Conservation (phyloP, 1,140 invertebrate genomes). For the Piezodorus guildinii region DNA sequence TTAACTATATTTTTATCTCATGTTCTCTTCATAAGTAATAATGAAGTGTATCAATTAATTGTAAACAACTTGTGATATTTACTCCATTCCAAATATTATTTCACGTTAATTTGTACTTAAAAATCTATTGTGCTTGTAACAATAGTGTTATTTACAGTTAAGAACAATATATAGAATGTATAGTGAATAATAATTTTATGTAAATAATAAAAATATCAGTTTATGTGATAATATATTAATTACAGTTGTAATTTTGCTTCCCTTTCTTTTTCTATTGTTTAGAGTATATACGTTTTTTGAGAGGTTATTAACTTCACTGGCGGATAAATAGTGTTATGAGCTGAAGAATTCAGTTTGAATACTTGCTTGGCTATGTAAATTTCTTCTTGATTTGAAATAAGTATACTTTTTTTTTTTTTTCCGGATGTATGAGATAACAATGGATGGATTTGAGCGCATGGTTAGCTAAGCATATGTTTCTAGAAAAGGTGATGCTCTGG, state of each 20-base stretch:
- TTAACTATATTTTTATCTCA: background rate
- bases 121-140: background rate
- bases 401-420: no score
- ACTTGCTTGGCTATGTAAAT: no score
- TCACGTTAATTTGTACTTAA: conserved; percentile 1
- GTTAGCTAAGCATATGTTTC: no score
- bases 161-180: background rate
- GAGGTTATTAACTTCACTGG: no score
- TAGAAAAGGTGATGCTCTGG: no score
- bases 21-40: background rate
- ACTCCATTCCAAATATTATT: conserved; percentile 15
- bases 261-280: no score
- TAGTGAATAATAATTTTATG: conserved; percentile 1
- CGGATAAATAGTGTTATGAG: no score
- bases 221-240: conserved; percentile 9
- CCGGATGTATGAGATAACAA: no score
- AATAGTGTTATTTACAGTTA: background rate
- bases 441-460: no score
- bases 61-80: conserved; percentile 11
- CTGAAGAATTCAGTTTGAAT: no score
- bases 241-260: background rate
- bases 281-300: no score
- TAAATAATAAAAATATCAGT: conserved; percentile 10
- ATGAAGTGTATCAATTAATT: background rate
- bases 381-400: no score